phyloP scores from a whole-genome alignment of 1,140 invertebrate genomes.

The Polyergus mexicanus region DNA sequence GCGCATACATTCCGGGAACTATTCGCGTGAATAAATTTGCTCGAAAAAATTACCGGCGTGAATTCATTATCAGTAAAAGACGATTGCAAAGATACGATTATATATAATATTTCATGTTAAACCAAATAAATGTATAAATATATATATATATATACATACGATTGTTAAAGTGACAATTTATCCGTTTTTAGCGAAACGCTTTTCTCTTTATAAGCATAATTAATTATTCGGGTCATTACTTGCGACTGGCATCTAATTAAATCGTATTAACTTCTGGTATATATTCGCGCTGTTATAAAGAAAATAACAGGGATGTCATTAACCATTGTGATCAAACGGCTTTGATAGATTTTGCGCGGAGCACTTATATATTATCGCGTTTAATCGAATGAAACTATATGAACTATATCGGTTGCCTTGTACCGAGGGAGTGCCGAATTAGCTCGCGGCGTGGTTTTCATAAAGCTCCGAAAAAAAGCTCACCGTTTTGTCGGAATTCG shows the following conservation, averaged over 20 bases:
- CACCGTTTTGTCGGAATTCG: conserved; percentile 26
- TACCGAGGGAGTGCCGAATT: conserved; percentile 18
- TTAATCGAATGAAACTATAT: conserved; percentile 46
- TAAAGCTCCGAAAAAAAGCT: conserved; percentile 27
- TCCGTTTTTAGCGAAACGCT: background rate
- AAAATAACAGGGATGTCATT: conserved; percentile 46
- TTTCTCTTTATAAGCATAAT: background rate
- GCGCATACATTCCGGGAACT: background rate
- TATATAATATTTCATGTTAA: background rate
- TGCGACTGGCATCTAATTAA: conserved; percentile 31
- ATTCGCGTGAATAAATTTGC: background rate
- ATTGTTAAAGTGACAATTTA: background rate
- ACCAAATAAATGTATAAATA: background rate
- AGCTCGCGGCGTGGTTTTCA: conserved; percentile 38
- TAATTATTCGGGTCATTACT: conserved; percentile 37
- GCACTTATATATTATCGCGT: background rate
- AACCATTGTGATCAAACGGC: conserved; percentile 32
- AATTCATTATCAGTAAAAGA: background rate
- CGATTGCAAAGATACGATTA: background rate
- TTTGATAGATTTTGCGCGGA: background rate
- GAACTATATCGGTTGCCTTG: conserved; percentile 11
- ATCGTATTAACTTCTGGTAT: conserved; percentile 11
- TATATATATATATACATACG: no score
- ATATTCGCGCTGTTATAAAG: conserved; percentile 23
- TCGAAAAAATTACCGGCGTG: background rate